A percentile compares a stretch with the other conserved stretches of the same genome.
These are phyloP conservation scores for Microplitis deprimator DNA, from an alignment of 2,888 invertebrate species.

Conservation along the genomic window DNA sequence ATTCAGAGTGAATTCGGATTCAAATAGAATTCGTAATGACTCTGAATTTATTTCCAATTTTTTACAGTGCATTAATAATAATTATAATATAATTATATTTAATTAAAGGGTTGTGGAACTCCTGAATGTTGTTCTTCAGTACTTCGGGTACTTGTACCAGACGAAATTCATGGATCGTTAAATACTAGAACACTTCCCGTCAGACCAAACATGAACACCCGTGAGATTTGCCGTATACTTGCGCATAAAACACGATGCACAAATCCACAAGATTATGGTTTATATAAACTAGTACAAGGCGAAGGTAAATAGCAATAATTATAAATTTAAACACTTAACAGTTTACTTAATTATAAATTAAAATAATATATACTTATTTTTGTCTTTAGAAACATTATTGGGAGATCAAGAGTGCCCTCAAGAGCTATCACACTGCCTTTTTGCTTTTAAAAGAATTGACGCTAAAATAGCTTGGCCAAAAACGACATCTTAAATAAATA, in stretches of 20 bases:
- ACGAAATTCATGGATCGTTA: constrained; percentile 93
- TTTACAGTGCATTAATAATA: not conserved
- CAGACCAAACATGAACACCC: constrained; percentile 92
- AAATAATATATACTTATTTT: not conserved
- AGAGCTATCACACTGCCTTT: constrained; percentile 89
- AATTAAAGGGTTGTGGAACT: constrained; percentile 68
- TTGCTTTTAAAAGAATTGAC: constrained; percentile 95
- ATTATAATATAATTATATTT: not conserved
- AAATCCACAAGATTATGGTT: constrained; percentile 95
- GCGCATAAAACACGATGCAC: constrained; percentile 96
- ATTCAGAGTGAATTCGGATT: too few relatives aligned
- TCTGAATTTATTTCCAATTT: not conserved
- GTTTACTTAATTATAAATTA: not conserved
- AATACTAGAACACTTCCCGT: constrained; percentile 93
- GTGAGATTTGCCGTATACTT: constrained; percentile 93
- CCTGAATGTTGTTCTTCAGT: constrained; percentile 80
- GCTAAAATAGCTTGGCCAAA: constrained; percentile 98
- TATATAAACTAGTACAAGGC: constrained; percentile 91
- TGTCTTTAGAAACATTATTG: constrained; percentile 84
- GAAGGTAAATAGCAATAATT: constrained; percentile 77
- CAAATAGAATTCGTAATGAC: too few relatives aligned
- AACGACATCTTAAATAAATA: constrained; percentile 64
- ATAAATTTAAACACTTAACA: not conserved
- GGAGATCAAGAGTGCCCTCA: constrained; percentile 93
- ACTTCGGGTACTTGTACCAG: constrained; percentile 92